A percentile compares a stretch with the other conserved stretches of the same genome.
Conservation (phyloP, 2,113 vertebrate genomes). For the Pleuronectes platessa region DNA sequence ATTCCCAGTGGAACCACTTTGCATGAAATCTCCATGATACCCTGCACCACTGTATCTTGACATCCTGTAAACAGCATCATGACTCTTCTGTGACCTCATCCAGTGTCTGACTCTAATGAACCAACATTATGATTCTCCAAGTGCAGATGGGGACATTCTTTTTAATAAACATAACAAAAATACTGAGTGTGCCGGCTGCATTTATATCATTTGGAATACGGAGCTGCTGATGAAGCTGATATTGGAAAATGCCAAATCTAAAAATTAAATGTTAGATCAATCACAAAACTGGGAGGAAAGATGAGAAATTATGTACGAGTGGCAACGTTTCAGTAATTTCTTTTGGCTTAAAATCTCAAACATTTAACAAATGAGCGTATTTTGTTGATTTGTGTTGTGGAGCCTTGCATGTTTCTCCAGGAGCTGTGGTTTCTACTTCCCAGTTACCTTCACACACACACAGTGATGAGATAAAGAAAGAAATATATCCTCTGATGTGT, state of each 20-base stretch:
- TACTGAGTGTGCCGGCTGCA: background rate
- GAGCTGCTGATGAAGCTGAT: background rate
- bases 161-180: background rate
- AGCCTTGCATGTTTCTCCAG: background rate
- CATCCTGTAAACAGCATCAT: too few species aligned
- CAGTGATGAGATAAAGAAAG: too few species aligned
- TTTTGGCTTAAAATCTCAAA: background rate
- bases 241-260: background rate
- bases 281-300: constrained; percentile 4
- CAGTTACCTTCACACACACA: background rate
- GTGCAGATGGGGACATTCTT: background rate
- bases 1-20: background rate
- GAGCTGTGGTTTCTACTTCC: background rate
- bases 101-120: background rate
- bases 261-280: background rate
- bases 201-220: background rate
- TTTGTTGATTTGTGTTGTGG: background rate
- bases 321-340: background rate
- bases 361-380: background rate
- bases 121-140: background rate
- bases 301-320: background rate
- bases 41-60: background rate
- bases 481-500: background rate
- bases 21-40: background rate
- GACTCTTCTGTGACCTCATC: background rate